Base-by-base conservation (phyloP, 2,888 invertebrate species). In the Lepas anatifera region DNA sequence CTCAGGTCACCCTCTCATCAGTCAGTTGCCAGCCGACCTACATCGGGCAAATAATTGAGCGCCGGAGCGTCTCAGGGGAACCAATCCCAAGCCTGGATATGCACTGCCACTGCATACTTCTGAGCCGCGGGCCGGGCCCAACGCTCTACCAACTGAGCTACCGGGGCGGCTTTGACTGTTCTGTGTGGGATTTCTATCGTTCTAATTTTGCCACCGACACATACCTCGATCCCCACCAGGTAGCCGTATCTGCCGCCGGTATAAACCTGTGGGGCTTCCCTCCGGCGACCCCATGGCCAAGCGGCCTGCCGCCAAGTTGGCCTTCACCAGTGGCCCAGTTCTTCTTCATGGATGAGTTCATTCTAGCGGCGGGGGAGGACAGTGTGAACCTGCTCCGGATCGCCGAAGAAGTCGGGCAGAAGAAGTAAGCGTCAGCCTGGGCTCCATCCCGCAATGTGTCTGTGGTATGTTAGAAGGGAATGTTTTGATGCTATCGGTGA, bases 261-360 rank as follows among this genome's bases (percentile, higher is more conserved):
- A 10, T 32, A 3, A 29, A 58, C 6, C 58, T 58, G 58, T 58
- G 58, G 58, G 8, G 29, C 32, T 58, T 13, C 58, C 58, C 1
- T 27, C 18, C 13, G 58, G 58, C 1, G 32, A 32, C 10, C 3
- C 18, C 18, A 29, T 27, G 4, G 58, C 18, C 1, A 0, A 18
- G 8, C 58, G 58, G 16, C 32, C 58, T 4, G 18, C 58, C 0
- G 58, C 1, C 32, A 32, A 3, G 13, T 16, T 18, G 4, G 32
- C 32, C 6, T 16, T 32, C 58, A 32, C 32, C 13, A n/a, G 58
- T 32, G 18, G 58, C 58, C 1, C 58, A 58, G 58, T 58, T 58
- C 58, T 58, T 58, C 58, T 58, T 58, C 58, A 32, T 27, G 29
- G 58, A 58, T 32, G 58, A 32, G 58, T 58, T 58, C 32, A 11